A percentile compares a stretch with the other conserved stretches of the same genome.
These are phyloP conservation scores for Coturnix japonica DNA, from an alignment of 2,113 vertebrate genomes.

Conservation along the genomic window DNA sequence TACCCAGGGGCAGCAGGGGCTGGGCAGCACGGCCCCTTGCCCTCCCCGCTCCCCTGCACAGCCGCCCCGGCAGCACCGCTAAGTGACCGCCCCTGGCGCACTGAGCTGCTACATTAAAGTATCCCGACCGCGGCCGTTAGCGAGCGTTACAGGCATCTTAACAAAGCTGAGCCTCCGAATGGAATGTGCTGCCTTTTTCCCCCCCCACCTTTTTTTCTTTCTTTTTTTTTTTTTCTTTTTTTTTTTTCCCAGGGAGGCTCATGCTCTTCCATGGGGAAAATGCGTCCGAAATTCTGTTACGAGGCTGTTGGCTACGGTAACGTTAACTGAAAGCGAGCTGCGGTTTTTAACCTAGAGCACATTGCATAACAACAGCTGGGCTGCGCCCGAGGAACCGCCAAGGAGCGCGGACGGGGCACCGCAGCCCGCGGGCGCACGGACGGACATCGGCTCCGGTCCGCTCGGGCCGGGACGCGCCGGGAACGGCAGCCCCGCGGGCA, in stretches of 20 bases:
- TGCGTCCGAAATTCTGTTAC: conserved; percentile 27
- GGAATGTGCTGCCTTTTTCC: background rate
- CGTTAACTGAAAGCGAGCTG: conserved; percentile 59
- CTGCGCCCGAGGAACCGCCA: background rate
- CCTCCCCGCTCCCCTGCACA: background rate
- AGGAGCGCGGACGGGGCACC: background rate
- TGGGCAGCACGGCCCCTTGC: background rate
- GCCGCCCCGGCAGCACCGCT: background rate
- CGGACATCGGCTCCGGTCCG: background rate
- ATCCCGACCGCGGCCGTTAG: background rate
- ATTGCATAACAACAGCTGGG: conserved; percentile 55
- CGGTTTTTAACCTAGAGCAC: conserved; percentile 4
- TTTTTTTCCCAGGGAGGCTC: background rate
- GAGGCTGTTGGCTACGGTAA: conserved; percentile 34
- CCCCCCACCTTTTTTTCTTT: background rate
- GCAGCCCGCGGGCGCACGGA: no score
- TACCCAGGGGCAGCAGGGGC: background rate
- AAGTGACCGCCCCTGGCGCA: background rate
- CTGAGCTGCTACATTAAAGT: background rate
- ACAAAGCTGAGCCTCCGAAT: conserved; percentile 13
- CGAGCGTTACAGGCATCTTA: conserved; percentile 19
- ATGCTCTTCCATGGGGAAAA: background rate
- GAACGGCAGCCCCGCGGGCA: background rate
- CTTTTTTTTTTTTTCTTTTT: no score
- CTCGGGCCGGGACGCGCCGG: background rate